These are phyloP conservation scores for Zaprionus davidi DNA, from an alignment of 1,140 invertebrate genomes.

Conservation along the genomic window DNA sequence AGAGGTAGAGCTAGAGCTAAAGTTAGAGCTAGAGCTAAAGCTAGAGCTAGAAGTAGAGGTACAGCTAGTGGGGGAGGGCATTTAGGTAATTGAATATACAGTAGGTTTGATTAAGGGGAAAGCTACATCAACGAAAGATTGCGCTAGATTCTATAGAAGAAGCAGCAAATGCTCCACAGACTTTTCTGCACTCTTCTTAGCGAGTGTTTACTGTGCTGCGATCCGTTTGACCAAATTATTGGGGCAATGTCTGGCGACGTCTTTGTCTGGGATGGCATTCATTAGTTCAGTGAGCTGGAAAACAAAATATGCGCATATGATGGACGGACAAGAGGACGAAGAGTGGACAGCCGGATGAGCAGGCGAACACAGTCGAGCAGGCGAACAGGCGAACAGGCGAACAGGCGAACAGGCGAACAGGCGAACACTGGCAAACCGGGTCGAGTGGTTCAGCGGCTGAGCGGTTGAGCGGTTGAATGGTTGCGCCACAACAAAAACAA, in stretches of 20 bases:
- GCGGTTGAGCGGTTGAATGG: constrained; percentile 38
- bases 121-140: too few species aligned
- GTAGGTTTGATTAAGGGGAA: too few species aligned
- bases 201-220: constrained; percentile 3
- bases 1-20: too few species aligned
- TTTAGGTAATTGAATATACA: too few species aligned
- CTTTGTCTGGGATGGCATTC: constrained; percentile 50
- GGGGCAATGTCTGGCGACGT: constrained; percentile 25
- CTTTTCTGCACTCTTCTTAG: not conserved
- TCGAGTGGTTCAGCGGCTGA: constrained; percentile 12
- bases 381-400: too few species aligned
- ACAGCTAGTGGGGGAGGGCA: too few species aligned
- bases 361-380: constrained; percentile 15
- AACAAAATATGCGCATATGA: constrained; percentile 75
- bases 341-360: constrained; percentile 7
- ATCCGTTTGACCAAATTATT: constrained; percentile 20
- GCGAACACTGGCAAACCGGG: not conserved
- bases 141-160: not conserved
- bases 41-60: too few species aligned
- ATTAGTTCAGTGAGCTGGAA: constrained; percentile 79
- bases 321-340: constrained; percentile 33
- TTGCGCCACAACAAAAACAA: constrained; percentile 19
- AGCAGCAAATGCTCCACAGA: not conserved
- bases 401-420: not conserved
- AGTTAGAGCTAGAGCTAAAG: too few species aligned